A percentile compares a stretch with the other conserved stretches of the same genome.
Conservation (phyloP, 2,888 invertebrate genomes). For the Sialis lutaria region DNA sequence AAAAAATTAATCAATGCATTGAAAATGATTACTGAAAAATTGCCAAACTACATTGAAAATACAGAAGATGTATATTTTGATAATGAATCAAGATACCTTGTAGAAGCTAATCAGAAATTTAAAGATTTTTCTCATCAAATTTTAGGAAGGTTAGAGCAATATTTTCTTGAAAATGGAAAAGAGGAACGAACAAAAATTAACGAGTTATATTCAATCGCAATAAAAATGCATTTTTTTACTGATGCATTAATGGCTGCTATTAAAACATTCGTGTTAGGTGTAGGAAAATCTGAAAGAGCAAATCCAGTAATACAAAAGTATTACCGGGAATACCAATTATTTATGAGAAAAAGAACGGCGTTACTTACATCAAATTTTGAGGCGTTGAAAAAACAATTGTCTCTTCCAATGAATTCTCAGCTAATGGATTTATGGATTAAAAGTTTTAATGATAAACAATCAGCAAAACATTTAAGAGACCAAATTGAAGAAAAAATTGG, state of each 20-base stretch:
- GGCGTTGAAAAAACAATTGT: not conserved
- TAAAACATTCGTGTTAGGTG: conserved; percentile 5
- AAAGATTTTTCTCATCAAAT: conserved; percentile 6
- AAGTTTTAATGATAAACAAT: not conserved
- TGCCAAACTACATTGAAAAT: conserved; percentile 2
- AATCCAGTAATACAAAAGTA: conserved; percentile 4
- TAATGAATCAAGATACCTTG: conserved; percentile 4
- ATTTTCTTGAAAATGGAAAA: conserved; percentile 6
- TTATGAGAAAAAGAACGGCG: conserved; percentile 5
- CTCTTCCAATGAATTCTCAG: not conserved
- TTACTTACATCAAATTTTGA: conserved; percentile 2
- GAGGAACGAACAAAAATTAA: conserved; percentile 2
- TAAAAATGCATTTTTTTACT: not conserved
- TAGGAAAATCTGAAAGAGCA: not conserved
- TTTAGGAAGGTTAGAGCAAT: conserved; percentile 8
- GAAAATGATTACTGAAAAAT: conserved; percentile 6
- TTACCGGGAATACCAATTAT: conserved; percentile 3
- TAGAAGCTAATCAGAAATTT: conserved; percentile 3
- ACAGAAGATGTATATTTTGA: conserved; percentile 3
- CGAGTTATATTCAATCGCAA: not conserved
- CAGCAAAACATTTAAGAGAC: conserved; percentile 2
- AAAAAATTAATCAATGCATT: conserved; percentile 9
- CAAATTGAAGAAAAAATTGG: not conserved
- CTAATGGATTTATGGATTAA: not conserved
- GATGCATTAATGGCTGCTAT: conserved; percentile 5